These are phyloP conservation scores for Myzus persicae DNA, from an alignment of 1,140 invertebrate species.

Conservation along the genomic window DNA sequence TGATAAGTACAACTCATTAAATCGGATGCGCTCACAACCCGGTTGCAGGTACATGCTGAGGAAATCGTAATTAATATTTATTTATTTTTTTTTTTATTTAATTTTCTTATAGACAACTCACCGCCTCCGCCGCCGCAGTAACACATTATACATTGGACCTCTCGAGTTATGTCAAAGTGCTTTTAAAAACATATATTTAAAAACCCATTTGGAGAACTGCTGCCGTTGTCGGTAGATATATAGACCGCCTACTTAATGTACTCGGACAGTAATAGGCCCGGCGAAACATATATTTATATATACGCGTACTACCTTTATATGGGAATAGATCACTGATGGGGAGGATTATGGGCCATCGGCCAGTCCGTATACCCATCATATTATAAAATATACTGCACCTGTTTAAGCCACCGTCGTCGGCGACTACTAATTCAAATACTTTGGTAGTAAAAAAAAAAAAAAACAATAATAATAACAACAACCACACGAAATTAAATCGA, in stretches of 20 bases:
- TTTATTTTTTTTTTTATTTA: neutral
- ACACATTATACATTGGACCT: neutral
- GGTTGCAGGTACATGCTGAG: neutral
- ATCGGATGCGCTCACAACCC: neutral
- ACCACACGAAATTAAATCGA: conserved; percentile 3
- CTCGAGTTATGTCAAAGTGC: conserved; percentile 10
- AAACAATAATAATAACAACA: conserved; percentile 1
- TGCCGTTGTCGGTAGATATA: neutral
- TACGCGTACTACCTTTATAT: neutral
- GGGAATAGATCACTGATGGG: conserved; percentile 38
- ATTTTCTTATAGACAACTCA: neutral
- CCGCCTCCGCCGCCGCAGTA: neutral
- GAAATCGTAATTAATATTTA: conserved; percentile 27
- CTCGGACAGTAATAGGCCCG: conserved; percentile 46
- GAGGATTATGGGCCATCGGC: conserved; percentile 37
- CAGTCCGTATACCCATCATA: neutral
- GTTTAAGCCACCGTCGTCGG: neutral
- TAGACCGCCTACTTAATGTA: conserved; percentile 42
- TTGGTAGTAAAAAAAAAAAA: neutral
- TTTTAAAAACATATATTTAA: conserved; percentile 52
- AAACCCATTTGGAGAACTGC: conserved; percentile 52
- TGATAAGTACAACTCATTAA: neutral
- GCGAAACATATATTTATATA: neutral
- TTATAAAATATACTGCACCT: neutral
- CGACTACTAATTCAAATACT: neutral